phyloP scores from a whole-genome alignment of 2,113 vertebrate genomes.

The Pantherophis guttatus region DNA sequence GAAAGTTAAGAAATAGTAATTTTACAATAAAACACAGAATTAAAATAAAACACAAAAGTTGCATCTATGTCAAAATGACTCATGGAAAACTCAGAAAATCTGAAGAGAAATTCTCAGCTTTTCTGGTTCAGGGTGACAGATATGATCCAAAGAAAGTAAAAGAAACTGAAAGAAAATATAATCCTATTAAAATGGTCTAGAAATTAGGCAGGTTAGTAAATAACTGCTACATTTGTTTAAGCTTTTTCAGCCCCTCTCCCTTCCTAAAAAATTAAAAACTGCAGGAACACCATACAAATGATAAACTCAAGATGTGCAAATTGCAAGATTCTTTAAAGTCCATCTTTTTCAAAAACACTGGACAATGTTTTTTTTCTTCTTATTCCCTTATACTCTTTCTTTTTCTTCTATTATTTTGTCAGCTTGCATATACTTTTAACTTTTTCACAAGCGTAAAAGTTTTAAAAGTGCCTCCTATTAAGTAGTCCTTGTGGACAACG shows the following conservation, averaged over 20 bases:
- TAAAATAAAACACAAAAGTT: constrained; percentile 64
- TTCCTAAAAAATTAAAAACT: constrained; percentile 79
- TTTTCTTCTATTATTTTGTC: constrained; percentile 73
- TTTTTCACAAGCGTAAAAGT: constrained; percentile 75
- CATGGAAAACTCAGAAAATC: constrained; percentile 72
- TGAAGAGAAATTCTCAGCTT: constrained; percentile 73
- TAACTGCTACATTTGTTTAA: constrained; percentile 90
- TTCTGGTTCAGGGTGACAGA: constrained; percentile 72
- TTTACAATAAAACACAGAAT: constrained; percentile 66
- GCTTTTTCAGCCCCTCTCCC: constrained; percentile 72
- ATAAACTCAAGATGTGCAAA: constrained; percentile 98
- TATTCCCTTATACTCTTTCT: constrained; percentile 70
- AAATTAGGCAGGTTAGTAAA: constrained; percentile 83
- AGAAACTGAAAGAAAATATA: constrained; percentile 72
- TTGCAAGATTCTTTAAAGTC: constrained; percentile 96
- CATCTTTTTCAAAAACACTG: constrained; percentile 88
- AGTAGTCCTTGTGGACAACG: constrained; percentile 77
- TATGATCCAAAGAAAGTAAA: constrained; percentile 71
- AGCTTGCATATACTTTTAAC: constrained; percentile 78
- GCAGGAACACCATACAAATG: constrained; percentile 82
- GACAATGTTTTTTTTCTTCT: constrained; percentile 76
- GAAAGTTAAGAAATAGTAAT: constrained; percentile 66
- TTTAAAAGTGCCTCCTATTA: constrained; percentile 79
- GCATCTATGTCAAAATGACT: constrained; percentile 68
- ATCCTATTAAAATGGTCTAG: constrained; percentile 73